phyloP scores from a whole-genome alignment of 2,797 vertebrate species.

The Microtus obscurus region DNA sequence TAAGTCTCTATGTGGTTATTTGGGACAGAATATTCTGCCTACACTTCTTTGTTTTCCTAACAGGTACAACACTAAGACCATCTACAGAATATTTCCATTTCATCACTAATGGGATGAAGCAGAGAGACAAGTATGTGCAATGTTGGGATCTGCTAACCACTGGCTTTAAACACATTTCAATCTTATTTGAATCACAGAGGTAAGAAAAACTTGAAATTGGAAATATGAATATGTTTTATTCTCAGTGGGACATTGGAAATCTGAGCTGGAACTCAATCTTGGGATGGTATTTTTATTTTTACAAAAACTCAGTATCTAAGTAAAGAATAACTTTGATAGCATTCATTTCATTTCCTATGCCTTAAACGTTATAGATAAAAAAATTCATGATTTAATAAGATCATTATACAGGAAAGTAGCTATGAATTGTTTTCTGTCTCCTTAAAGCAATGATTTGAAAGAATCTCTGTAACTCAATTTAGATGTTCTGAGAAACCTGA shows the following conservation, averaged over 20 bases:
- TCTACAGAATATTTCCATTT: background rate
- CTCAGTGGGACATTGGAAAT: background rate
- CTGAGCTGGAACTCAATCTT: background rate
- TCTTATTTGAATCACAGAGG: background rate
- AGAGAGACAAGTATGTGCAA: background rate
- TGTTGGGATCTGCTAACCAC: background rate
- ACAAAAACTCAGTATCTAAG: constrained; percentile 16
- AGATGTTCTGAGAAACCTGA: background rate
- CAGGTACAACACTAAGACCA: background rate
- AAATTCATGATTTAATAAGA: constrained; percentile 40
- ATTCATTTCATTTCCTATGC: background rate
- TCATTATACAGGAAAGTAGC: background rate
- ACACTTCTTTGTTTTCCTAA: background rate
- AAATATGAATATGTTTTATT: constrained; percentile 27
- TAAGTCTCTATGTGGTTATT: no score
- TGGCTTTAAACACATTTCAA: background rate
- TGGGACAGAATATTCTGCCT: no score
- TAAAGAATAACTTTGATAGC: constrained; percentile 5
- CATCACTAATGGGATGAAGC: background rate
- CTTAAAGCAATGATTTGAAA: background rate
- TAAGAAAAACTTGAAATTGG: background rate
- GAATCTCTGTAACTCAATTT: background rate
- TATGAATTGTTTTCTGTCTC: background rate
- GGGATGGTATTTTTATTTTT: background rate
- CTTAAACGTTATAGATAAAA: constrained; percentile 53